phyloP scores from a whole-genome alignment of 2,797 vertebrate species.

The Anguilla megastoma region DNA sequence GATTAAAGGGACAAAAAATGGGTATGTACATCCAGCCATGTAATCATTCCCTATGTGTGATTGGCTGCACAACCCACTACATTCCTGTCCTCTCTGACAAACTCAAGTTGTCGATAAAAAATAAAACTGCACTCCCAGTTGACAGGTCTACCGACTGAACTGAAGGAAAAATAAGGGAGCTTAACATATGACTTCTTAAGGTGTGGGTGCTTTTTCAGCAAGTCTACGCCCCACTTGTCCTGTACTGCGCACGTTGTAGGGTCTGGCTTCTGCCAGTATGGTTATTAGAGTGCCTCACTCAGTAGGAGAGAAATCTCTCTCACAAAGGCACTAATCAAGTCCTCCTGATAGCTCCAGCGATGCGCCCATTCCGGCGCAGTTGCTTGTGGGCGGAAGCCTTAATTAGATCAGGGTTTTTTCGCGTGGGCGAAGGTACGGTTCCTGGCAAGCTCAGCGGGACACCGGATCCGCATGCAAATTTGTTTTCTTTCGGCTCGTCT shows the following conservation, averaged over 20 bases:
- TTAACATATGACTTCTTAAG: neutral
- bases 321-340: neutral
- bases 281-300: neutral
- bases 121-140: too few relatives aligned
- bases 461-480: neutral
- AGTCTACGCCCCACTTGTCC: neutral
- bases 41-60: too few relatives aligned
- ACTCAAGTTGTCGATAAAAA: too few relatives aligned
- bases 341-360: neutral
- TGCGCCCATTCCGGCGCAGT: neutral
- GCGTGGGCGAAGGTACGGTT: neutral
- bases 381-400: neutral
- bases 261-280: neutral
- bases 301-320: neutral
- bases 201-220: neutral
- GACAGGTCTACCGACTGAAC: too few relatives aligned
- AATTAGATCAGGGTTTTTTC: constrained; percentile 8
- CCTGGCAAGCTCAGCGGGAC: neutral
- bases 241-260: neutral
- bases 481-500: neutral
- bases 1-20: too few relatives aligned
- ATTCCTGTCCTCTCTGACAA: too few relatives aligned
- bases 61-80: too few relatives aligned
- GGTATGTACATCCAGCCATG: too few relatives aligned
- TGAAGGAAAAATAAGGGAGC: neutral